These are phyloP conservation scores for Ctenopoma kingsleyae DNA, from an alignment of 2,797 vertebrate genomes.

Conservation along the genomic window DNA sequence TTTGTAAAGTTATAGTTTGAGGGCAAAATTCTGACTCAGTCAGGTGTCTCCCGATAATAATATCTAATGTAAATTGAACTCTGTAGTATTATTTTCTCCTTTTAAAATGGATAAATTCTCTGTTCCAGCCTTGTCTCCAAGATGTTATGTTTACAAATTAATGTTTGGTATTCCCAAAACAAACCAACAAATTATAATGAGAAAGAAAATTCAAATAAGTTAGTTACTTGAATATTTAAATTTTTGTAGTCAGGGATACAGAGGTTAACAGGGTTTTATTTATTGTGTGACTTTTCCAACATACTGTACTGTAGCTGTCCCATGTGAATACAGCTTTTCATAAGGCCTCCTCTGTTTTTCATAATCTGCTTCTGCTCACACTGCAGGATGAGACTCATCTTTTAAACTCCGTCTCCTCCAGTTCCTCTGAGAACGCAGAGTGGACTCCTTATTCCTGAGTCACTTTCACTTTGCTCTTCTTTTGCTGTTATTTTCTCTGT, in stretches of 20 bases:
- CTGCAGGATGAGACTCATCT: slow-evolving; percentile 26
- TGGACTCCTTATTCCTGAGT: slow-evolving; percentile 36
- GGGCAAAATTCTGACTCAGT: not conserved
- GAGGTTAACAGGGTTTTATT: not conserved
- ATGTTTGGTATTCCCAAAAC: not conserved
- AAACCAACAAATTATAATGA: not conserved
- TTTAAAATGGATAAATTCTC: not conserved
- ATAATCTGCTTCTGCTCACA: slow-evolving; percentile 12
- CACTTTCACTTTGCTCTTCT: slow-evolving; percentile 13
- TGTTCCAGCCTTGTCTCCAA: not conserved
- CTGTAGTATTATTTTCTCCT: not conserved
- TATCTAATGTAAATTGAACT: not conserved
- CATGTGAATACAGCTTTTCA: slow-evolving; percentile 25
- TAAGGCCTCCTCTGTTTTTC: slow-evolving; percentile 28
- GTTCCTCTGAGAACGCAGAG: slow-evolving; percentile 26
- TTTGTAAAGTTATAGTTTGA: not conserved
- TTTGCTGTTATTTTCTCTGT: slow-evolving; percentile 36
- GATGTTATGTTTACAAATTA: not conserved
- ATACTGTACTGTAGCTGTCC: not conserved
- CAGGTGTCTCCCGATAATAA: not conserved
- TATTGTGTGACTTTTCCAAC: not conserved
- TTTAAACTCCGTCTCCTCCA: slow-evolving; percentile 24
- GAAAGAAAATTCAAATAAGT: not conserved
- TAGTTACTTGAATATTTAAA: not conserved
- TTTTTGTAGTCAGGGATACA: not conserved